Evolutionary conservation across 2,888 invertebrate species (phyloP).

Genomic region (Polylopha cassiicola): DNA sequence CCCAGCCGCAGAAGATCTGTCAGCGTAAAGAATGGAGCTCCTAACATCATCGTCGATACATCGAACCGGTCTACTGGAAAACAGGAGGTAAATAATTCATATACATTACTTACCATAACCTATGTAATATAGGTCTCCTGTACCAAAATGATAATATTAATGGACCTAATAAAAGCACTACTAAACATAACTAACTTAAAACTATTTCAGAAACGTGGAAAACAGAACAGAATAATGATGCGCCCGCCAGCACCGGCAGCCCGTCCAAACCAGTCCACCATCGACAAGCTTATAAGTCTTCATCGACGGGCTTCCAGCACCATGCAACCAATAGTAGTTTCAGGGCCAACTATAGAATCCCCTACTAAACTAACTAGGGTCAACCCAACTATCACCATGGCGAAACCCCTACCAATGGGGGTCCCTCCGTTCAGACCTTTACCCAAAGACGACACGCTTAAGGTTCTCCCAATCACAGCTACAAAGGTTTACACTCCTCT

Average conservation of each 20-base stretch:
- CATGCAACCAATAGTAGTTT: conserved; percentile 61
- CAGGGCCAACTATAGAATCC: conserved; percentile 44
- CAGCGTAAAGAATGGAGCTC: conserved; percentile 72
- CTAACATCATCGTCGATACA: conserved; percentile 60
- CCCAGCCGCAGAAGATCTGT: conserved; percentile 82
- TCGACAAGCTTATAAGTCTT: conserved; percentile 56
- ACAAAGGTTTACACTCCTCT: conserved; percentile 57
- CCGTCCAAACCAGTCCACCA: conserved; percentile 57
- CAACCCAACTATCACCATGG: conserved; percentile 52
- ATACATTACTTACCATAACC: neutral
- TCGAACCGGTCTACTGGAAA: conserved; percentile 44
- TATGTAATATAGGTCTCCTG: neutral
- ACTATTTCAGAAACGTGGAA: conserved; percentile 67
- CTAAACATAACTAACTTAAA: neutral
- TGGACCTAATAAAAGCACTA: neutral
- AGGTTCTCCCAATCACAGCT: conserved; percentile 65
- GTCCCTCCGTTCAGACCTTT: conserved; percentile 89
- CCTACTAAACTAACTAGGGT: conserved; percentile 27
- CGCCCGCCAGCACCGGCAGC: conserved; percentile 51
- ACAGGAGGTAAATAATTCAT: conserved; percentile 52
- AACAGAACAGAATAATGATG: conserved; percentile 70
- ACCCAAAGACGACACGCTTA: conserved; percentile 77
- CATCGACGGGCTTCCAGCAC: conserved; percentile 53
- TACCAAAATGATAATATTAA: too few species aligned
- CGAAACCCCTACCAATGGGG: conserved; percentile 75